These are phyloP conservation scores for Remorina albescens DNA, from an alignment of 2,797 vertebrate species.

Conservation along the genomic window DNA sequence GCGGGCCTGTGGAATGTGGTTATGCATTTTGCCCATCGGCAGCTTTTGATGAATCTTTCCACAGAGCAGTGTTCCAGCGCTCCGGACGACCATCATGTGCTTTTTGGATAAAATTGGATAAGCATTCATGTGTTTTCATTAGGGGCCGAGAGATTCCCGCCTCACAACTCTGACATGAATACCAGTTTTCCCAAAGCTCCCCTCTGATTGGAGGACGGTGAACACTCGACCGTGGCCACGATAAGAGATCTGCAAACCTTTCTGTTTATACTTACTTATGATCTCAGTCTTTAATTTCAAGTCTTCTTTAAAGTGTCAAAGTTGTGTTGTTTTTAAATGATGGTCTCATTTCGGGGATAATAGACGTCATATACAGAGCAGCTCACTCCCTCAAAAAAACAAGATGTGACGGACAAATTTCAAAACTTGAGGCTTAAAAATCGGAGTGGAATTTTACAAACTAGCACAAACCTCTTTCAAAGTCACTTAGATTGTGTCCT, in stretches of 20 bases:
- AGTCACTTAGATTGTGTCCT: no score
- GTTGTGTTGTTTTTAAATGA: no score
- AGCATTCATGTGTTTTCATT: conserved; percentile 49
- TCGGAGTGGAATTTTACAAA: no score
- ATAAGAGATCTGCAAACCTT: conserved; percentile 1
- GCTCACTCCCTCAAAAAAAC: no score
- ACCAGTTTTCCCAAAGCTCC: conserved; percentile 24
- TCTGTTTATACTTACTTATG: no score
- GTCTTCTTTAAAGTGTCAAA: no score
- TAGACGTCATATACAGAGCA: no score
- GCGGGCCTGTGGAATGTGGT: conserved; percentile 25
- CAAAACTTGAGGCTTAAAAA: no score
- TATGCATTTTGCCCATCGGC: conserved; percentile 24
- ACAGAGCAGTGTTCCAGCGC: conserved; percentile 40
- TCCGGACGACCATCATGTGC: conserved; percentile 53
- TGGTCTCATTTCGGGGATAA: no score
- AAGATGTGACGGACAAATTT: no score
- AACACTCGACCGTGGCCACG: not conserved
- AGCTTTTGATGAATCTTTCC: conserved; percentile 48
- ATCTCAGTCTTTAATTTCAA: no score
- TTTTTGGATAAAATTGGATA: conserved; percentile 43
- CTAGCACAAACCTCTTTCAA: no score
- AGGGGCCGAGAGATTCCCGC: conserved; percentile 19
- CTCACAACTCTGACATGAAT: conserved; percentile 40
- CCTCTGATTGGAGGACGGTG: conserved; percentile 13